Conservation (phyloP, 2,113 vertebrate genomes). For the Onychostruthus taczanowskii region DNA sequence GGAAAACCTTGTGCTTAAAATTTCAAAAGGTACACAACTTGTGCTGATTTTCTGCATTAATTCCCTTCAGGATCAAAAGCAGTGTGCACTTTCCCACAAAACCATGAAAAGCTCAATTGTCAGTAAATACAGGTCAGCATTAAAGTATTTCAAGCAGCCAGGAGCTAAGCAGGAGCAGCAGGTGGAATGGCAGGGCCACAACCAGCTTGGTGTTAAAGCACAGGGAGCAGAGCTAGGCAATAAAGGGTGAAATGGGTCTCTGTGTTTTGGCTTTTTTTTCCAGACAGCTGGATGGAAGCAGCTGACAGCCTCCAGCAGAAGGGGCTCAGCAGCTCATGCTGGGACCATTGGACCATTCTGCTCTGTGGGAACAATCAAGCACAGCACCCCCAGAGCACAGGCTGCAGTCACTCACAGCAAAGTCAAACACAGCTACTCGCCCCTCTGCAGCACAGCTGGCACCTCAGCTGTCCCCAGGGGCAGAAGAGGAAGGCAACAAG, state of each 20-base stretch:
- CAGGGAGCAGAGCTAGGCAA: not conserved
- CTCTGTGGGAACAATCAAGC: not conserved
- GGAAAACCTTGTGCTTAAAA: not conserved
- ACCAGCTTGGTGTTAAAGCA: not conserved
- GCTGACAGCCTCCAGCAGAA: not conserved
- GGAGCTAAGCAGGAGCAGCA: not conserved
- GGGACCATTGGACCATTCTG: not conserved
- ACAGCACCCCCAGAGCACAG: no score
- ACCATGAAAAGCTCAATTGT: not conserved
- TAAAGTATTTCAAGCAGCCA: not conserved
- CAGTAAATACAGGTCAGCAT: not conserved
- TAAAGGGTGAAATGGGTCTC: not conserved
- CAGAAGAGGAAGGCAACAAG: not conserved
- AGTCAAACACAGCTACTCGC: not conserved
- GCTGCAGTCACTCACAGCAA: rapidly evolving
- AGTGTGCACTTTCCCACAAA: not conserved
- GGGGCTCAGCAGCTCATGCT: not conserved
- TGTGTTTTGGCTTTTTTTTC: rapidly evolving
- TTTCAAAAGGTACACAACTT: not conserved
- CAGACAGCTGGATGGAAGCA: not conserved
- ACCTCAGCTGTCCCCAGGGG: rapidly evolving
- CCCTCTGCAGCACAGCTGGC: not conserved
- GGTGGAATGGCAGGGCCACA: not conserved
- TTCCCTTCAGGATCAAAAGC: not conserved
- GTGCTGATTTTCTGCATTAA: not conserved